Conservation (phyloP, 2,888 invertebrate genomes). For the Ochropleura leucogaster region DNA sequence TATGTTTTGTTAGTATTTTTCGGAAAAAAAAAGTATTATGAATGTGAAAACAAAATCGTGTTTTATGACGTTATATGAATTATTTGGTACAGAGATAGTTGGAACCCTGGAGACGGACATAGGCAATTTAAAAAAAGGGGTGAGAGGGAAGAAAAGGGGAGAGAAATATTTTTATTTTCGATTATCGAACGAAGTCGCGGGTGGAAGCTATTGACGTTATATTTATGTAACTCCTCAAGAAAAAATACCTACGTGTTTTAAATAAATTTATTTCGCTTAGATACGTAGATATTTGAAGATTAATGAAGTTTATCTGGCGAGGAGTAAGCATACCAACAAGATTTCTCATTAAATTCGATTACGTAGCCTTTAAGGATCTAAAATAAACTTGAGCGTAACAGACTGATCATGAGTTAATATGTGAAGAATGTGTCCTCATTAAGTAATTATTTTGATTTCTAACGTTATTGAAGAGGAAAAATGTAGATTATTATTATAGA, state of each 20-base stretch:
- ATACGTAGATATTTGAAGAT: background rate
- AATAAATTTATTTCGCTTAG: background rate
- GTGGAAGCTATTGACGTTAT: too few relatives aligned
- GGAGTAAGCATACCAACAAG: constrained; percentile 1
- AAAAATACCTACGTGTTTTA: background rate
- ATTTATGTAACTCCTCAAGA: background rate
- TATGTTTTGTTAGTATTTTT: background rate
- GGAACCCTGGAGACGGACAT: too few relatives aligned
- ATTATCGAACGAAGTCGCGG: too few relatives aligned
- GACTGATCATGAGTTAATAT: constrained; percentile 2
- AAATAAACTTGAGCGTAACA: background rate
- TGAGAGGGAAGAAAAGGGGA: too few relatives aligned
- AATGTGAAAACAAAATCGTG: background rate
- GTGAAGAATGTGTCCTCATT: background rate
- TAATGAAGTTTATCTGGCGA: constrained; percentile 6
- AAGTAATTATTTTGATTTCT: background rate
- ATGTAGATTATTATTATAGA: background rate
- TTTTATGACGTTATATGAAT: too few relatives aligned
- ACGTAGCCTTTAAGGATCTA: constrained; percentile 13
- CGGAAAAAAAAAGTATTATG: background rate
- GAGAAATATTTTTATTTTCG: too few relatives aligned
- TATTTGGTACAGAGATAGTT: too few relatives aligned
- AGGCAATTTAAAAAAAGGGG: too few relatives aligned
- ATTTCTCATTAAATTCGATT: constrained; percentile 23
- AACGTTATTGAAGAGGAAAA: background rate